Conservation (phyloP, 2,888 invertebrate genomes). For the Eupeodes latifasciatus region DNA sequence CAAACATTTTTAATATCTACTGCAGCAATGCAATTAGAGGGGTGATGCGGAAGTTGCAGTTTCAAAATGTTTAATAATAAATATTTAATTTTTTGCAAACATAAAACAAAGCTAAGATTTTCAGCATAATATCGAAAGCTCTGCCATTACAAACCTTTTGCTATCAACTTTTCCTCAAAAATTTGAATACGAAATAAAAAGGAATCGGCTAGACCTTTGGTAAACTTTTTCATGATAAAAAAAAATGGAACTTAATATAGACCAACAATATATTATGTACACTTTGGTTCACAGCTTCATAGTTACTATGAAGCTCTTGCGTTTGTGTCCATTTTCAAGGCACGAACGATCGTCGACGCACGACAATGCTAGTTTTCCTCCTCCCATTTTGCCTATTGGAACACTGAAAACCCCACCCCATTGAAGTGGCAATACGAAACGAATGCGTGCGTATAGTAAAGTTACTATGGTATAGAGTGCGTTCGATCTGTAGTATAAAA, state of each 20-base stretch:
- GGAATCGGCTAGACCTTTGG: too few relatives aligned
- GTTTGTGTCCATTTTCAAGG: constrained; percentile 67
- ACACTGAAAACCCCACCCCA: constrained; percentile 61
- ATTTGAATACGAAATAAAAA: too few relatives aligned
- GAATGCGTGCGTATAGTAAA: not conserved
- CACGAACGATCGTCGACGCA: constrained; percentile 13
- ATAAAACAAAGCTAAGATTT: too few relatives aligned
- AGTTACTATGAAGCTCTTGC: constrained; percentile 47
- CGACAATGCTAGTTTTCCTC: constrained; percentile 34
- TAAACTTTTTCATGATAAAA: not conserved
- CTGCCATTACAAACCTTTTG: too few relatives aligned
- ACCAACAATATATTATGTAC: constrained; percentile 65
- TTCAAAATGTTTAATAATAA: too few relatives aligned
- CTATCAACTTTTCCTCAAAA: too few relatives aligned
- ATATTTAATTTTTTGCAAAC: too few relatives aligned
- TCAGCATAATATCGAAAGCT: too few relatives aligned
- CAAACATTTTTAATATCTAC: too few relatives aligned
- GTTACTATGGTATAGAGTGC: constrained; percentile 62
- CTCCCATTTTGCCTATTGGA: not conserved
- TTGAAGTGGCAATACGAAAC: not conserved
- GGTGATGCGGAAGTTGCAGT: too few relatives aligned
- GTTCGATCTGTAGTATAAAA: constrained; percentile 9
- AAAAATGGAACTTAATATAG: constrained; percentile 58
- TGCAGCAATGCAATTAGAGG: too few relatives aligned
- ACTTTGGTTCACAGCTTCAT: not conserved